These are phyloP conservation scores for Conger conger DNA, from an alignment of 2,113 vertebrate species.

Conservation along the genomic window DNA sequence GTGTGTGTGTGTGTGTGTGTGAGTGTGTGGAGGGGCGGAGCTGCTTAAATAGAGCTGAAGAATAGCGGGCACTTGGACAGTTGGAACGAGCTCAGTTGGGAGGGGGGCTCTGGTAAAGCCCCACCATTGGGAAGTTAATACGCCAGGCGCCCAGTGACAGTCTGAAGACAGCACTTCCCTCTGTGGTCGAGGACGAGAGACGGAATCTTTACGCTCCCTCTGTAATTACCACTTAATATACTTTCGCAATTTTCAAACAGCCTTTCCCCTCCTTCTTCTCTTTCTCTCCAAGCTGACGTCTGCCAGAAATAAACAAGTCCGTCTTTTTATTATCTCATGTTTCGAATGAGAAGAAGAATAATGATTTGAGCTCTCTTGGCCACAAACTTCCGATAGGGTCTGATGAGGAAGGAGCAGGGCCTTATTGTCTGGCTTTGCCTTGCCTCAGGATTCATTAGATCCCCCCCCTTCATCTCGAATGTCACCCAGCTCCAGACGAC, in stretches of 20 bases:
- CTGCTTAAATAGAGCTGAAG: constrained; percentile 25
- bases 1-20: constrained; percentile 38
- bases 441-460: neutral
- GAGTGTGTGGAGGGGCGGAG: constrained; percentile 34
- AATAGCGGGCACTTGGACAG: constrained; percentile 22
- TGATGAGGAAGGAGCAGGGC: constrained; percentile 37
- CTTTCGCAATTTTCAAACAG: constrained; percentile 56
- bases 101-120: constrained; percentile 58
- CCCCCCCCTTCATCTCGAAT: neutral
- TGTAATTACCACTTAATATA: constrained; percentile 75
- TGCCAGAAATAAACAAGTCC: constrained; percentile 65
- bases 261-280: constrained; percentile 48
- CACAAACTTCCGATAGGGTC: constrained; percentile 60
- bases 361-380: constrained; percentile 53
- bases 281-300: constrained; percentile 35
- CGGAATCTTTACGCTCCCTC: constrained; percentile 52
- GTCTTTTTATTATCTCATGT: constrained; percentile 69
- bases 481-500: neutral
- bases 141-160: constrained; percentile 58
- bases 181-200: constrained; percentile 58
- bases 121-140: constrained; percentile 60
- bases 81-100: constrained; percentile 10
- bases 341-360: constrained; percentile 59
- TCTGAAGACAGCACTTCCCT: constrained; percentile 59
- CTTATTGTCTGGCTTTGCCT: constrained; percentile 12